Evolutionary conservation across 2,797 vertebrate species (phyloP).

Genomic region (Bucorvus abyssinicus): DNA sequence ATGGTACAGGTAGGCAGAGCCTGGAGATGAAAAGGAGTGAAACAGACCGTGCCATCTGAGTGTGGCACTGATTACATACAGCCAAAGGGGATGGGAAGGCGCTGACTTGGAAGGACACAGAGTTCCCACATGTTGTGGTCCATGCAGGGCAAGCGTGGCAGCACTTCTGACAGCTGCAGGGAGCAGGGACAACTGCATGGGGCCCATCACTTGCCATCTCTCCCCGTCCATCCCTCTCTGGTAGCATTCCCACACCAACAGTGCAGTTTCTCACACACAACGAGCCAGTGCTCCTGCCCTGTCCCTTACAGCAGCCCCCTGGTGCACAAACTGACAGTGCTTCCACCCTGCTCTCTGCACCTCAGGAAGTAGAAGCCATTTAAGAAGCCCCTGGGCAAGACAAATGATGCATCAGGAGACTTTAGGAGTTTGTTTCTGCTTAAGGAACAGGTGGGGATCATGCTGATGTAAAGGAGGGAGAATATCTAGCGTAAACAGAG

Average conservation of each 20-base stretch:
- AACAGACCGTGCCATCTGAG: not conserved
- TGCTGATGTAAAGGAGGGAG: not conserved
- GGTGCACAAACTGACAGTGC: not conserved
- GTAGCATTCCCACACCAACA: not conserved
- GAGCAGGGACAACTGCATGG: not conserved
- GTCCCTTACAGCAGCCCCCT: not conserved
- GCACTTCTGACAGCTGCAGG: not conserved
- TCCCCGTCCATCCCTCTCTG: not conserved
- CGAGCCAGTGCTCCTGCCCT: not conserved
- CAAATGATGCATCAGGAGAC: not conserved
- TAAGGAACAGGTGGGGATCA: not conserved
- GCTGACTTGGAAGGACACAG: not conserved
- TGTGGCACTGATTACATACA: rapidly evolving
- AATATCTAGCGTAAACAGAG: not conserved
- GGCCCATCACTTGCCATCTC: not conserved
- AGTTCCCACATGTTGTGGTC: rapidly evolving
- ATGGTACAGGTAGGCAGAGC: not conserved
- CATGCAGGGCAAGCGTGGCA: rapidly evolving
- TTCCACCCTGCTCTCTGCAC: not conserved
- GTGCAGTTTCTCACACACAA: not conserved
- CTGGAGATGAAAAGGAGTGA: not conserved
- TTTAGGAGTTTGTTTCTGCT: not conserved
- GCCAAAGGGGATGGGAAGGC: not conserved
- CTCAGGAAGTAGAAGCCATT: not conserved
- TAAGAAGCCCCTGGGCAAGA: not conserved